A percentile compares a stretch with the other conserved stretches of the same genome.
Conservation (phyloP, 2,797 vertebrate species). For the Esox lucius region DNA sequence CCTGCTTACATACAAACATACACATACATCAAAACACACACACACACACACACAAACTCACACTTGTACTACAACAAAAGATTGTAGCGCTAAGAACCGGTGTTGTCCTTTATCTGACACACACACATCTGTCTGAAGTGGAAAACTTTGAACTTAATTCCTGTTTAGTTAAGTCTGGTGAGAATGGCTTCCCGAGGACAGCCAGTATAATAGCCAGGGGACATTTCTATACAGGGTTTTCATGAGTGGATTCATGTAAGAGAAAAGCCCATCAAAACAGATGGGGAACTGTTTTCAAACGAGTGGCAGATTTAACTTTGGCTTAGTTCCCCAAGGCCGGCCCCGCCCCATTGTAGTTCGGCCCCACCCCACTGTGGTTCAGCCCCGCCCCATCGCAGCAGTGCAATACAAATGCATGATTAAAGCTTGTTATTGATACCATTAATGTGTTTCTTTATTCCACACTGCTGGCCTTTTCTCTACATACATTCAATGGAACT, state of each 20-base stretch:
- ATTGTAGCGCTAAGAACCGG: too few species aligned
- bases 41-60: neutral
- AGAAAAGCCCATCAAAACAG: slow-evolving; percentile 39
- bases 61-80: too few species aligned
- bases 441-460: neutral
- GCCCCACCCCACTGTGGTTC: too few species aligned
- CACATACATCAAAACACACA: neutral
- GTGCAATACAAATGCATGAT: slow-evolving; percentile 3
- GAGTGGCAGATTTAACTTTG: slow-evolving; percentile 18
- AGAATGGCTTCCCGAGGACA: slow-evolving; percentile 50
- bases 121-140: neutral
- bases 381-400: neutral
- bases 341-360: neutral
- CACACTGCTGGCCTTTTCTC: neutral
- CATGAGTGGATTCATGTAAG: slow-evolving; percentile 46
- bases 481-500: too few species aligned
- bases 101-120: too few species aligned
- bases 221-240: slow-evolving; percentile 47
- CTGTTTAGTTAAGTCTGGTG: slow-evolving; percentile 41
- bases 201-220: slow-evolving; percentile 40
- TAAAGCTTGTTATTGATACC: neutral
- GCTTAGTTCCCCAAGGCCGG: slow-evolving; percentile 17
- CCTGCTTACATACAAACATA: neutral
- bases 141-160: slow-evolving; percentile 35
- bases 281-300: slow-evolving; percentile 32